A percentile compares a stretch with the other conserved stretches of the same genome.
Conservation (phyloP, 2,797 vertebrate genomes). For the Karalla daura region DNA sequence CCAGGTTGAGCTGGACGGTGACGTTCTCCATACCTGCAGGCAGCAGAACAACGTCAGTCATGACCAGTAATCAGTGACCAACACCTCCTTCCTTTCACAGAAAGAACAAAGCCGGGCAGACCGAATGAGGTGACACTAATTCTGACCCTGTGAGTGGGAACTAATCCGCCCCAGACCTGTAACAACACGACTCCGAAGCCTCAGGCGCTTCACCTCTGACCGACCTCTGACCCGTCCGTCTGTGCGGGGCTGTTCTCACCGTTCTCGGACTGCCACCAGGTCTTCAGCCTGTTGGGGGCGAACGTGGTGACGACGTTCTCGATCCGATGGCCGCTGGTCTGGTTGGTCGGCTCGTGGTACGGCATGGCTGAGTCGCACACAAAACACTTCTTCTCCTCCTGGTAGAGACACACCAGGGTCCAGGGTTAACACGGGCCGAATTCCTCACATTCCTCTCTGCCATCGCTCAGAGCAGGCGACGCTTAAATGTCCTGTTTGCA, state of each 20-base stretch:
- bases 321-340: slow-evolving; percentile 88
- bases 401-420: slow-evolving; percentile 37
- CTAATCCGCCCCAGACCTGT: not conserved
- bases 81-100: no score
- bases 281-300: slow-evolving; percentile 93
- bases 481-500: no score
- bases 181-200: not conserved
- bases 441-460: slow-evolving; percentile 65
- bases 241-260: slow-evolving; percentile 80
- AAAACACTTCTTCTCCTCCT: slow-evolving; percentile 99
- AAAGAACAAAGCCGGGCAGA: no score
- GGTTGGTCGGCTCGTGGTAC: slow-evolving; percentile 83
- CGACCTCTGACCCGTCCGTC: slow-evolving; percentile 6
- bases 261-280: slow-evolving; percentile 99
- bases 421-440: slow-evolving; percentile 26
- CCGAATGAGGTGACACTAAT: no score
- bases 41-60: slow-evolving; percentile 5
- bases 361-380: slow-evolving; percentile 87
- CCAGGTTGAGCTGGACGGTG: slow-evolving; percentile 93
- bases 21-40: slow-evolving; percentile 93
- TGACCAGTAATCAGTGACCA: no score
- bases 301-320: slow-evolving; percentile 97
- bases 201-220: not conserved
- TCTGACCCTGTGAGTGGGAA: no score
- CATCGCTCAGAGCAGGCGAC: no score